Conservation (phyloP, 2,888 invertebrate species). For the Phlogophora meticulosa region DNA sequence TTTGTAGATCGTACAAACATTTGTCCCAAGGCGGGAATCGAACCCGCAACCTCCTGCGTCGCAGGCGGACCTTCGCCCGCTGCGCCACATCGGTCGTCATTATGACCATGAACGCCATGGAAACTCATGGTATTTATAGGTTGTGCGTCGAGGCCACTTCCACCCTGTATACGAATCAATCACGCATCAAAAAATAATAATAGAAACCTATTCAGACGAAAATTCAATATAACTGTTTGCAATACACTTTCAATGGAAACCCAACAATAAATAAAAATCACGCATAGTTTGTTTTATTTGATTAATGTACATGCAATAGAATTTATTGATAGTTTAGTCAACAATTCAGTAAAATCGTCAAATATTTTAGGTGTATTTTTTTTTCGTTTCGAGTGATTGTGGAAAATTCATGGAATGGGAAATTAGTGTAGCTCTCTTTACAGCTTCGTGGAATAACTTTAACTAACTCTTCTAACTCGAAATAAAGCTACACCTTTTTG, state of each 20-base stretch:
- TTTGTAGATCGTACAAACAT: too few species aligned
- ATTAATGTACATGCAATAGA: background rate
- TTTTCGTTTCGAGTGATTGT: background rate
- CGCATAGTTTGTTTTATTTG: background rate
- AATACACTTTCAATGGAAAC: background rate
- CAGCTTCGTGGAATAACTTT: too few species aligned
- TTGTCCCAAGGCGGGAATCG: too few species aligned
- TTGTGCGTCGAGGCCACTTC: too few species aligned
- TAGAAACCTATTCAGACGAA: background rate
- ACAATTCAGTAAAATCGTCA: background rate
- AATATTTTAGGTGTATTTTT: background rate
- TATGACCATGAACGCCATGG: too few species aligned
- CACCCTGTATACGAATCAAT: constrained; percentile 7
- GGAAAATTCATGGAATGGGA: background rate
- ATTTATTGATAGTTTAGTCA: background rate
- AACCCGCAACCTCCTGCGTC: too few species aligned
- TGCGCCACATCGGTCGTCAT: too few species aligned
- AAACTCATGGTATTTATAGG: too few species aligned
- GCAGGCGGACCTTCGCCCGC: too few species aligned
- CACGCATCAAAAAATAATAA: background rate
- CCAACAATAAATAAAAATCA: background rate
- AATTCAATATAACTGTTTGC: constrained; percentile 1
- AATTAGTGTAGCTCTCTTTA: background rate
- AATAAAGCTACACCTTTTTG: too few species aligned
- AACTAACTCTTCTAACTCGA: too few species aligned